Evolutionary conservation across 2,113 vertebrate genomes (phyloP), one percentile per base, ranked within the genome.

Genomic region (Forbesichthys papilliferus): DNA sequence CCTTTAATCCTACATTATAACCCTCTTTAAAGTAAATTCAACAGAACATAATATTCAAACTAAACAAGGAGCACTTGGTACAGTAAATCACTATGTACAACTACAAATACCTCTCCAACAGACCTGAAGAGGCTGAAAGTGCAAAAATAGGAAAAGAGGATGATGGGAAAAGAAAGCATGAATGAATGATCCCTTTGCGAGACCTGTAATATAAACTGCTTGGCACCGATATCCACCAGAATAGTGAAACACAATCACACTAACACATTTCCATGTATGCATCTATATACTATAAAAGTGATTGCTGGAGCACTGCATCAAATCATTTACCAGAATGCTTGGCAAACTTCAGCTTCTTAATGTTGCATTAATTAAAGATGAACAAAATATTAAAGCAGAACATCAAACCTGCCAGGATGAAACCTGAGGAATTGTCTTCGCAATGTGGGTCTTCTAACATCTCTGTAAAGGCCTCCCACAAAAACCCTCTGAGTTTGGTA

Each of bases 61-160:
- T 84, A 75, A 89, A 89, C 86, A 86, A 90, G 88, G 86, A 87
- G 86, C 90, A 91, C 86, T 90, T 90, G 80, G 86, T 85, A 88
- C 88, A 91, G 86, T 84, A 86, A 86, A 74, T 74, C 16, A 87
- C 87, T 90, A 90, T 90, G 70, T 90, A 91, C 90, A 91, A 84
- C 90, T 85, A 87, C 80, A 87, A 86, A 83, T 65, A 84, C 84
- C 78, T 82, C 83, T 66, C 60, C 5, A 68, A 88, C 81, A 82
- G 77, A 84, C 71, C 59, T 51, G 75, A 84, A 78, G 79, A 78
- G 80, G 76, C 77, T 88, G 80, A 90, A 91, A 88, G 91, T 91
- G 89, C 73, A 79, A 61, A 60, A 66, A 52, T 55, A 68, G 42
- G 46, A 18, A 1, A 10, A 48, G 54, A 12, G 9, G 49, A 14